Evolutionary conservation across 2,888 invertebrate genomes (phyloP).

Genomic region (Mythimna pallens): DNA sequence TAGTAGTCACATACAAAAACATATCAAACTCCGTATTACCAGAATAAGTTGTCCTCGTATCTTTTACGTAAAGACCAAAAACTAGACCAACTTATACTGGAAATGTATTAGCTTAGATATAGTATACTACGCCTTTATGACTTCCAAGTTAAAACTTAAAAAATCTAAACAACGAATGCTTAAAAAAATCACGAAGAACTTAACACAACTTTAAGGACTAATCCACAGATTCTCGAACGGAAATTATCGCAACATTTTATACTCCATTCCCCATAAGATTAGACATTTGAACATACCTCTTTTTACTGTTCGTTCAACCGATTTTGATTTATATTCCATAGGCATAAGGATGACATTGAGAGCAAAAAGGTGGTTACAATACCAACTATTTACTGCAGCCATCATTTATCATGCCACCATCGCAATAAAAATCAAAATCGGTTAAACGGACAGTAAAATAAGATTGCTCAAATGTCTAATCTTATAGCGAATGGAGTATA

Average conservation of each 20-base stretch:
- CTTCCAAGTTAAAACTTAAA: slow-evolving; percentile 34
- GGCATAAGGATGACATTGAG: too few species aligned
- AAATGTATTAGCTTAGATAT: background rate
- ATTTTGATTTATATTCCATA: too few species aligned
- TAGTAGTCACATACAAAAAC: background rate
- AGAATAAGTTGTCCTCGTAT: background rate
- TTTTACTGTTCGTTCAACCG: too few species aligned
- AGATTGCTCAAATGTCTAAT: too few species aligned
- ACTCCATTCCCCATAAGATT: too few species aligned
- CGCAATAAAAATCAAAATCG: too few species aligned
- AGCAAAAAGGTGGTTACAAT: too few species aligned
- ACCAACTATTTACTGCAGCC: too few species aligned
- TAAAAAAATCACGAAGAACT: slow-evolving; percentile 35
- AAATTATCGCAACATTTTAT: background rate
- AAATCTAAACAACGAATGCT: slow-evolving; percentile 44
- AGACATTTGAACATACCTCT: too few species aligned
- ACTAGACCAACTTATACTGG: background rate
- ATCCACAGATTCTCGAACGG: background rate
- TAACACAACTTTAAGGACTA: slow-evolving; percentile 27
- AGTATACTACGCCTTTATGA: background rate
- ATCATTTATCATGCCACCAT: too few species aligned
- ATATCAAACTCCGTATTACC: background rate
- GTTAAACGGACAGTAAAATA: too few species aligned
- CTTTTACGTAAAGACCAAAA: background rate
- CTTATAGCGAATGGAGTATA: too few species aligned